Base-by-base conservation (phyloP, 2,797 vertebrate species). In the Poecilia gillii region DNA sequence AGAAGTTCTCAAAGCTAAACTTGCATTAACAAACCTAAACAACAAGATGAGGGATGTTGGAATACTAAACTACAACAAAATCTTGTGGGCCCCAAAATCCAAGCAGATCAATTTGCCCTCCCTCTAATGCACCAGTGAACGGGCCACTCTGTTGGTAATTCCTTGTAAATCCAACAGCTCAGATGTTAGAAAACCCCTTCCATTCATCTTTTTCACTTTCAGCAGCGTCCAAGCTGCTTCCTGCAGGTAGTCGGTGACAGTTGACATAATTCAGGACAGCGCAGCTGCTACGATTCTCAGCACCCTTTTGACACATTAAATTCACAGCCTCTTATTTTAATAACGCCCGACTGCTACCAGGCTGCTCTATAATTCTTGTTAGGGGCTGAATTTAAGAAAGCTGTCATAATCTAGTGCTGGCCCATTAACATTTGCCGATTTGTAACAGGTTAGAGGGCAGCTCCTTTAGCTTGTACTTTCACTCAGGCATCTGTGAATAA, bases 291-390 rank as follows among this genome's bases (percentile, higher is more conserved):
- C 66, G 77, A 84, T 84, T 83, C 80, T 88, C 85, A 76, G 81
- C 51, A 45, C 81, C 77, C 64, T 76, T 77, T 75, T 70, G 77
- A 89, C 83, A 81, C 62, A 41, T n/a, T 51, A 51, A 77, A 89
- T 87, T 88, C 80, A 89, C 85, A 85, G 64, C 79, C 78, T 84
- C 78, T 89, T 89, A 80, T 85, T 93, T 89, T 87, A 88, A 90
- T 88, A 89, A 81, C 49, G 68, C 79, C 83, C 70, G 76, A 89
- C 84, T 88, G 85, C 81, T 83, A 64, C 74, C 64, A 76, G 79
- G 70, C 82, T 72, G 53, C 64, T 51, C 81, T 76, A 86, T 85
- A 84, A 85, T 83, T 90, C 80, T 86, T 74, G 46, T 77, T 57
- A 31, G 33, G 39, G 62, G 80, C 41, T 81, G 81, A 72, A 59